A percentile compares a stretch with the other conserved stretches of the same genome.
Conservation (phyloP, 2,113 vertebrate genomes). For the Charina bottae region DNA sequence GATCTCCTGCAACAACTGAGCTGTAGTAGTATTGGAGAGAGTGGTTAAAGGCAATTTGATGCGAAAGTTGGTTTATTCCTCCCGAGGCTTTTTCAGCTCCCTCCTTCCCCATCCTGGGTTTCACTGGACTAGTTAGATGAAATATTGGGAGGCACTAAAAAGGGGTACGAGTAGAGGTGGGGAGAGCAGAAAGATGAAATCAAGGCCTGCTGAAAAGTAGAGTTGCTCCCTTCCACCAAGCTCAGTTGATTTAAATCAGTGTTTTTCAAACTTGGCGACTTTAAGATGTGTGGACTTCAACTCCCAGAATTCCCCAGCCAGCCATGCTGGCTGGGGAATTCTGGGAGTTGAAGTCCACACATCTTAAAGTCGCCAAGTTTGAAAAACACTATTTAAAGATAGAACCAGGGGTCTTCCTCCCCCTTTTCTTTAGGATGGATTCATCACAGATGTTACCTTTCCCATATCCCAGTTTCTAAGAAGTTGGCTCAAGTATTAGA, state of each 20-base stretch:
- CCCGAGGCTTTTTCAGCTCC: not conserved
- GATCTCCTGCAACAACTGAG: not conserved
- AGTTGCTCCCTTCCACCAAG: not conserved
- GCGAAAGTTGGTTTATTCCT: slow-evolving; percentile 44
- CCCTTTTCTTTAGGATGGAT: not conserved
- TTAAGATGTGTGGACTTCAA: not conserved
- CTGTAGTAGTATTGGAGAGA: slow-evolving; percentile 50
- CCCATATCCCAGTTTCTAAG: slow-evolving; percentile 22
- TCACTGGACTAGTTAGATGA: slow-evolving; percentile 73
- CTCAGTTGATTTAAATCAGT: not conserved
- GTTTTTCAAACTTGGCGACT: not conserved
- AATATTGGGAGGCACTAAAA: slow-evolving; percentile 22
- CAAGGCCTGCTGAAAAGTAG: fast-evolving
- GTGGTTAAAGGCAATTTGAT: slow-evolving; percentile 62
- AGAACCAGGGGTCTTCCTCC: not conserved
- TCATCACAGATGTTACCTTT: not conserved
- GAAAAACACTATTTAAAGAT: not conserved
- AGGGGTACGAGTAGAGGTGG: not conserved
- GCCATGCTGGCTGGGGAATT: not conserved
- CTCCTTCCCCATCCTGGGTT: slow-evolving; percentile 71
- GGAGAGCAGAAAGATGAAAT: slow-evolving; percentile 3
- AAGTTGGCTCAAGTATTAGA: slow-evolving; percentile 53
- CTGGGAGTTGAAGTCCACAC: too few species aligned
- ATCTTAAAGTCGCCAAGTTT: too few species aligned
- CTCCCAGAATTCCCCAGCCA: not conserved